phyloP scores from a whole-genome alignment of 2,888 invertebrate species.

The Acanthacorydalis orientalis region DNA sequence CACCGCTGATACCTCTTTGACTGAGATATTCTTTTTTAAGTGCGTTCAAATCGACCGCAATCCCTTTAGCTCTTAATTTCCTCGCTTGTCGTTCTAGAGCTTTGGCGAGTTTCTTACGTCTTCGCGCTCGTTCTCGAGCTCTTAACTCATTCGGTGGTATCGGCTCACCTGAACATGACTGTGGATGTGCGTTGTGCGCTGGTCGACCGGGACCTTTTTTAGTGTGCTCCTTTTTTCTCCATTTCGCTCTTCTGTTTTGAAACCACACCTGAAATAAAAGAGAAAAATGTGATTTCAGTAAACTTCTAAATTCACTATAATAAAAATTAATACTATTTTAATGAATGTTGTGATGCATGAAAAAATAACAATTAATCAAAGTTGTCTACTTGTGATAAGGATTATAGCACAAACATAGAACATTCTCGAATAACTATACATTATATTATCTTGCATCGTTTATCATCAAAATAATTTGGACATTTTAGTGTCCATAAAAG shows the following conservation, averaged over 20 bases:
- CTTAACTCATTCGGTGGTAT: slow-evolving; percentile 82
- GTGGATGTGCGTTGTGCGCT: slow-evolving; percentile 95
- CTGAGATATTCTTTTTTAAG: slow-evolving; percentile 72
- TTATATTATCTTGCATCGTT: too few species aligned
- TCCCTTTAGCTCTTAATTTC: slow-evolving; percentile 80
- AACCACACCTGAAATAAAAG: slow-evolving; percentile 80
- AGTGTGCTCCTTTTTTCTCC: slow-evolving; percentile 98
- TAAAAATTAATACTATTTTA: too few species aligned
- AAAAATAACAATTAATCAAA: too few species aligned
- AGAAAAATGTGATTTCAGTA: not conserved
- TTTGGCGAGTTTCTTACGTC: slow-evolving; percentile 82
- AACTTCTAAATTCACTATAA: too few species aligned
- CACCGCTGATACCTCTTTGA: slow-evolving; percentile 46
- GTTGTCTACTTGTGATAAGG: too few species aligned
- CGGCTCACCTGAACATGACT: slow-evolving; percentile 93
- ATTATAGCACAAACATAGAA: too few species aligned
- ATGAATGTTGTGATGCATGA: too few species aligned
- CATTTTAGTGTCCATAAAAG: too few species aligned
- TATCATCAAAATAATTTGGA: too few species aligned
- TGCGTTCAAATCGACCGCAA: slow-evolving; percentile 73
- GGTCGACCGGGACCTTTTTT: slow-evolving; percentile 97
- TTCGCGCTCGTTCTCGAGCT: slow-evolving; percentile 71
- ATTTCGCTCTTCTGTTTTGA: slow-evolving; percentile 97
- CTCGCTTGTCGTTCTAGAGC: slow-evolving; percentile 82
- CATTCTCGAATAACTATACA: too few species aligned